Evolutionary conservation across 2,113 vertebrate genomes (phyloP).

Genomic region (Prunella fulvescens): DNA sequence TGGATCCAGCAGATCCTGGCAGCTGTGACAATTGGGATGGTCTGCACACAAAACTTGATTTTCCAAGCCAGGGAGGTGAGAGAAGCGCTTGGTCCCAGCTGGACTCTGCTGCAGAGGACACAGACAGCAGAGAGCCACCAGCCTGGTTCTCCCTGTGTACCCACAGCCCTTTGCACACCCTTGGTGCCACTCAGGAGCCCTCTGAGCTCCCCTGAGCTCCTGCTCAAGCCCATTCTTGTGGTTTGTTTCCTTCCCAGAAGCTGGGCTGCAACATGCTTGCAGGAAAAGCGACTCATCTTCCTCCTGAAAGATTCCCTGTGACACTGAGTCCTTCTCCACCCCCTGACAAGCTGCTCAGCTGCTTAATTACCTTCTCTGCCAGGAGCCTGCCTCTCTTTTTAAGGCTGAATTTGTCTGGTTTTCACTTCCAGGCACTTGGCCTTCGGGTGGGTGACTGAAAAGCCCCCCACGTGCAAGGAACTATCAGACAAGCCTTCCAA

Average conservation of each 20-base stretch:
- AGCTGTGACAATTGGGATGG: background rate
- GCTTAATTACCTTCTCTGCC: background rate
- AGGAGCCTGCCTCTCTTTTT: background rate
- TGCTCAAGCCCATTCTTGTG: background rate
- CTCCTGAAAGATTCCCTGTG: background rate
- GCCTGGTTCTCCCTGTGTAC: background rate
- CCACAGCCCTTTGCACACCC: background rate
- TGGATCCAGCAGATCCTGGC: background rate
- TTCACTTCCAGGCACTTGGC: background rate
- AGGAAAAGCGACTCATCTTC: background rate
- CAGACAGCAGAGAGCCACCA: background rate
- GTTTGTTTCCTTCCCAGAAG: background rate
- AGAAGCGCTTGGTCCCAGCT: background rate
- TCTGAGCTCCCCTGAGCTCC: background rate
- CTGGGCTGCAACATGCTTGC: background rate
- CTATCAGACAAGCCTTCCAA: background rate
- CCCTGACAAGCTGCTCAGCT: background rate
- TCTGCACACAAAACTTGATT: background rate
- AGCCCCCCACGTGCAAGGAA: accelerated
- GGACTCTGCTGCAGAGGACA: background rate
- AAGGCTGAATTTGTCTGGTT: background rate
- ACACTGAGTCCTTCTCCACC: background rate
- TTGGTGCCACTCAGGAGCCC: background rate
- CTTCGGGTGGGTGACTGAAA: background rate
- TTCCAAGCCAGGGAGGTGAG: background rate